These are phyloP conservation scores for Phyllotreta cruciferae DNA, from an alignment of 2,888 invertebrate species.

Conservation along the genomic window DNA sequence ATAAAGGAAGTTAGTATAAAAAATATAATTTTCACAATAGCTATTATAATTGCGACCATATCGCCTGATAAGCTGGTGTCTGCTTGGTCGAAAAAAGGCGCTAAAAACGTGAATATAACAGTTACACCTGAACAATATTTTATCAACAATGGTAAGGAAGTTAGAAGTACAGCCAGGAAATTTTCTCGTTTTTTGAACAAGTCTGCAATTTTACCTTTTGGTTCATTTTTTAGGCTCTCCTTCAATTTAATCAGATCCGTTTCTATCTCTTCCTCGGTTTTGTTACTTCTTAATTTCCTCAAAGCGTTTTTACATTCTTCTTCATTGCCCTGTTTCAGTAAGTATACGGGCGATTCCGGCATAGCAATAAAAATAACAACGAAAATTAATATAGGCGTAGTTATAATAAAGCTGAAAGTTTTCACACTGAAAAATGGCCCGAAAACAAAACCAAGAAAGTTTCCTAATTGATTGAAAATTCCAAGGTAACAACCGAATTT, in stretches of 20 bases:
- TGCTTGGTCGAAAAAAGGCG: too few relatives aligned
- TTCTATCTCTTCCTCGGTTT: slow-evolving; percentile 7
- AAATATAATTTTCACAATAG: slow-evolving; percentile 66
- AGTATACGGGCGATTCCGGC: slow-evolving; percentile 41
- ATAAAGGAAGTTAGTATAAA: slow-evolving; percentile 74
- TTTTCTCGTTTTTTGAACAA: neutral
- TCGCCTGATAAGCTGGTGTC: slow-evolving; percentile 25
- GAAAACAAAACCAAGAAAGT: slow-evolving; percentile 16
- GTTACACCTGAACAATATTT: too few relatives aligned
- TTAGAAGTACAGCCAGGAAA: too few relatives aligned
- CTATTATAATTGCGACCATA: slow-evolving; percentile 22
- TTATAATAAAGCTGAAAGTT: slow-evolving; percentile 21
- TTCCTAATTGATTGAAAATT: slow-evolving; percentile 13
- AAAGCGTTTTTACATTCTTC: too few relatives aligned
- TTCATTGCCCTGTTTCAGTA: slow-evolving; percentile 31
- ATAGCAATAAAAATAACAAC: too few relatives aligned
- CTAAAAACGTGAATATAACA: slow-evolving; percentile 24
- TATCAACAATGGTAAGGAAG: too few relatives aligned
- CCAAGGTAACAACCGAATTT: too few relatives aligned
- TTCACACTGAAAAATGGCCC: slow-evolving; percentile 19
- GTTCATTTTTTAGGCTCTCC: neutral
- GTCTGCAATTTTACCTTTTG: neutral
- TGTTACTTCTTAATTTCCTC: too few relatives aligned
- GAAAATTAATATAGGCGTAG: slow-evolving; percentile 34
- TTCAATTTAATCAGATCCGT: neutral